Conservation (phyloP, 53 echinoderm and acorn worm genomes). For the Holothuria leucospilota region DNA sequence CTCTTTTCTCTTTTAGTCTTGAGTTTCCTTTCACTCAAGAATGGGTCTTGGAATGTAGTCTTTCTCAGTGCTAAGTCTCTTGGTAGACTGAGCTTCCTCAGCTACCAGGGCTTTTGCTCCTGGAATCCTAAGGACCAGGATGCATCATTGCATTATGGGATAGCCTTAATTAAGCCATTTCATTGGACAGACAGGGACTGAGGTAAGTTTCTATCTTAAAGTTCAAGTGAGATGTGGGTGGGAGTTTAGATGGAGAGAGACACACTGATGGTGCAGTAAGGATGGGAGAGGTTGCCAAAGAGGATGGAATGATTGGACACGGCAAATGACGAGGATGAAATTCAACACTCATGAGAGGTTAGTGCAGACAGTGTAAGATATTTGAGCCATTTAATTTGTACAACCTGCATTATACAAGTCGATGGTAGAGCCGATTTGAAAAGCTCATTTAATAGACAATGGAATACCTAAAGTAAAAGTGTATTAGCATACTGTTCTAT, state of each 20-base stretch:
- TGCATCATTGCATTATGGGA: conserved; percentile 17
- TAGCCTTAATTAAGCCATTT: neutral
- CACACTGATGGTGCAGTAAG: neutral
- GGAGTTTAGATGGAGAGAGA: conserved; percentile 12
- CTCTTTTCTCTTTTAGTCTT: conserved; percentile 29
- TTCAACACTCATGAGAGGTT: neutral
- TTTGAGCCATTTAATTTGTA: no score
- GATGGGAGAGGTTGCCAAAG: conserved; percentile 1
- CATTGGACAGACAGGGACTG: conserved; percentile 13
- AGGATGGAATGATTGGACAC: neutral
- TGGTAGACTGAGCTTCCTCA: conserved; percentile 38
- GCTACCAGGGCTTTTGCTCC: conserved; percentile 19
- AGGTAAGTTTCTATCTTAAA: conserved; percentile 46
- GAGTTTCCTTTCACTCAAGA: neutral
- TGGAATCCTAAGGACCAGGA: conserved; percentile 36
- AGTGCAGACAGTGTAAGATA: no score
- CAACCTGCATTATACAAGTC: no score
- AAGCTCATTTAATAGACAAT: no score
- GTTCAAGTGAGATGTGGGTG: neutral
- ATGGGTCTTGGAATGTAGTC: conserved; percentile 46
- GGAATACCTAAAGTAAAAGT: no score
- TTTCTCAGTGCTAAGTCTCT: conserved; percentile 48
- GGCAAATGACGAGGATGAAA: neutral
- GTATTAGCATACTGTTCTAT: no score
- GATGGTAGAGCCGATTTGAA: no score